Evolutionary conservation across 2,113 vertebrate species (phyloP).

Genomic region (Lonchura striata): DNA sequence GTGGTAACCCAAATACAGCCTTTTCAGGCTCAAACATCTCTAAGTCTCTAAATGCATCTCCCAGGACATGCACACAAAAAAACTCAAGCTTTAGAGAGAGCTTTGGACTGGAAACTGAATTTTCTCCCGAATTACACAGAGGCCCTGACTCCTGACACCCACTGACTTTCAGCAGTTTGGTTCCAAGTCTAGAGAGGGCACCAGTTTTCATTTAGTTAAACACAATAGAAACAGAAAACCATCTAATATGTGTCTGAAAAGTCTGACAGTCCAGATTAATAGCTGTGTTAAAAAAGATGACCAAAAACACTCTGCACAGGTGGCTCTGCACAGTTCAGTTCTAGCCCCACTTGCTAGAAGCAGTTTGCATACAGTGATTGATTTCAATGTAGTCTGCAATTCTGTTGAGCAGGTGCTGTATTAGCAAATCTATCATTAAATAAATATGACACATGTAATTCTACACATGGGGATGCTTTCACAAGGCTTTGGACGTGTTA

Average conservation of each 20-base stretch:
- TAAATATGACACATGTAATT: slow-evolving; percentile 54
- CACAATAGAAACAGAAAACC: neutral
- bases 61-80: neutral
- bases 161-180: neutral
- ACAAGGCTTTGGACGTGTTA: neutral
- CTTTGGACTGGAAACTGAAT: neutral
- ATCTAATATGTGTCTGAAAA: neutral
- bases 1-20: rapidly evolving
- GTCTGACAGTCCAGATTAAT: neutral
- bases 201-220: neutral
- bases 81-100: neutral
- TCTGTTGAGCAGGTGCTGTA: neutral
- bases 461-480: neutral
- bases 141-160: neutral
- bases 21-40: neutral
- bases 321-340: neutral
- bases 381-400: neutral
- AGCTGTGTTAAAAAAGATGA: neutral
- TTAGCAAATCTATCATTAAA: slow-evolving; percentile 54
- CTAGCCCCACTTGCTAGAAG: neutral
- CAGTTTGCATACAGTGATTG: neutral
- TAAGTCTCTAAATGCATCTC: neutral
- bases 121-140: neutral
- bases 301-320: neutral
- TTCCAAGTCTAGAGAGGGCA: neutral